Percentiles rank a stretch among this genome's conserved stretches.
Evolutionary conservation across 2,888 invertebrate species (phyloP).

Genomic region (Caenorhabditis becei): DNA sequence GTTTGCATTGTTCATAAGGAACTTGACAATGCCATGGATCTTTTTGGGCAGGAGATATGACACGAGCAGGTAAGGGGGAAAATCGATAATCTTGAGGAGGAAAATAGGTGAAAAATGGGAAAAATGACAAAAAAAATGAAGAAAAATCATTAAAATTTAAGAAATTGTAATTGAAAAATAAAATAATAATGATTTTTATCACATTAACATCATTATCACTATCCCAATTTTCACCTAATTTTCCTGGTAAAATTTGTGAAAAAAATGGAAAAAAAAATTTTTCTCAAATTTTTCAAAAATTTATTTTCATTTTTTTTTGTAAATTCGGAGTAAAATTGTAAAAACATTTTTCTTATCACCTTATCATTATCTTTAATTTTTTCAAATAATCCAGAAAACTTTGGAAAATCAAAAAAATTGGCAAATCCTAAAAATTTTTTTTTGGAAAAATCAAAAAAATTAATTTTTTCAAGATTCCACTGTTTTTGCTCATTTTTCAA

Average conservation of each 20-base stretch:
- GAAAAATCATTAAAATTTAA: background rate
- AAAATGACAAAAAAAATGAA: background rate
- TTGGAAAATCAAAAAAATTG: no score
- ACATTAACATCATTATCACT: no score
- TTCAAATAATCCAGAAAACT: no score
- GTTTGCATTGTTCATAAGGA: constrained; percentile 67
- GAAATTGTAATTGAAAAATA: background rate
- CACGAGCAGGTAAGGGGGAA: constrained; percentile 18
- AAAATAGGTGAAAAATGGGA: no score
- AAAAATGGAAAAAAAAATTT: background rate
- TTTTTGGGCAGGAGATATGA: constrained; percentile 69
- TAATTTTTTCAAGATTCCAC: no score
- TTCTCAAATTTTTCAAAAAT: background rate
- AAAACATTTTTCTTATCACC: background rate
- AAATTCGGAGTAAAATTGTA: no score
- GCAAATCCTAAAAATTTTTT: no score
- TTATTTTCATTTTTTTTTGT: background rate
- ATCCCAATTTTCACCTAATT: no score
- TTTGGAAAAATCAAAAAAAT: no score
- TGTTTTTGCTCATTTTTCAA: no score
- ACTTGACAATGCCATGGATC: constrained; percentile 74
- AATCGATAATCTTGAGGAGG: no score
- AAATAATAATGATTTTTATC: background rate
- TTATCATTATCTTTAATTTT: background rate
- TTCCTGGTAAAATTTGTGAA: no score